Percentiles rank a stretch among this genome's conserved stretches.
Evolutionary conservation across 2,113 vertebrate genomes (phyloP).

Genomic region (Smithornis capensis): DNA sequence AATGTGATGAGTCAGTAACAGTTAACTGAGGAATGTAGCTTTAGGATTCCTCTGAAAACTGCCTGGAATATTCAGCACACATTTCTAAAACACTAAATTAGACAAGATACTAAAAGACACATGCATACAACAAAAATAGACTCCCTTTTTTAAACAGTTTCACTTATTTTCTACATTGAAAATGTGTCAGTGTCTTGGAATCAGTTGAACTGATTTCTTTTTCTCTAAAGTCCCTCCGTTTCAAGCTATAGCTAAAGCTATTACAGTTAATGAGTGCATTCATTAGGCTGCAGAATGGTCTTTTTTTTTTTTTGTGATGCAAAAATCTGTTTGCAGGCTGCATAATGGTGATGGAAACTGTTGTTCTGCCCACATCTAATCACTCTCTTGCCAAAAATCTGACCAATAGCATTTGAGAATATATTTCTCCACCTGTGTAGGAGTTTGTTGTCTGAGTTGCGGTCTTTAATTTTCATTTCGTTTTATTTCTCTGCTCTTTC

Average conservation of each 20-base stretch:
- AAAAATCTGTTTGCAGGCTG: conserved; percentile 53
- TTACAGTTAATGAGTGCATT: conserved; percentile 63
- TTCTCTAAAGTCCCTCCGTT: not conserved
- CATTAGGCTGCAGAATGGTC: conserved; percentile 21
- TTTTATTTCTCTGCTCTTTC: not conserved
- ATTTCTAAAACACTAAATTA: not conserved
- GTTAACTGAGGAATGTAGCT: not conserved
- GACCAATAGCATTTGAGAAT: conserved; percentile 19
- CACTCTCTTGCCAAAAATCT: conserved; percentile 57
- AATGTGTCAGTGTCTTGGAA: not conserved
- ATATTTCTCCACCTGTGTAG: conserved; percentile 3
- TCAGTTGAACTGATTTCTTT: not conserved
- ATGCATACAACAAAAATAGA: not conserved
- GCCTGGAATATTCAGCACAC: not conserved
- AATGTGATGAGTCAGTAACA: accelerated
- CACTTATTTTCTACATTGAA: not conserved
- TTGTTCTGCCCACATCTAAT: conserved; percentile 44
- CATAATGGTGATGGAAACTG: conserved; percentile 65
- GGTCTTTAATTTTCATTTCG: not conserved
- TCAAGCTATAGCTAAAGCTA: conserved; percentile 15
- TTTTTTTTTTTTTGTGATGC: conserved; percentile 12
- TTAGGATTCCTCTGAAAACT: not conserved
- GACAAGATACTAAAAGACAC: not conserved
- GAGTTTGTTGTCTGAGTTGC: not conserved
- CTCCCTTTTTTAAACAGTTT: not conserved